Conservation (phyloP, 2,797 vertebrate genomes). For the Craterocephalus amniculus region DNA sequence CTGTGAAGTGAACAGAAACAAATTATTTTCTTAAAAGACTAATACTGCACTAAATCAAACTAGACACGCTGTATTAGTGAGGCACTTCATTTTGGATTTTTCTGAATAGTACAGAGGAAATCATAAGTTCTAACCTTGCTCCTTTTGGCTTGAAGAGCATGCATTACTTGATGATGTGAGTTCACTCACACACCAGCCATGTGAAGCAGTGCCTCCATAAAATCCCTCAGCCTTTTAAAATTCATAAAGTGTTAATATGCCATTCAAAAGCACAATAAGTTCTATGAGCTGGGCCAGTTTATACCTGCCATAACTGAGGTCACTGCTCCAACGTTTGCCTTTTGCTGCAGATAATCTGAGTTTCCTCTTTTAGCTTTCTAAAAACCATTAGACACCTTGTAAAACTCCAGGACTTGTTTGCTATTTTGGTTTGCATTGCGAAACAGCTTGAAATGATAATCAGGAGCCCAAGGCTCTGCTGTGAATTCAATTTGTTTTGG, state of each 20-base stretch:
- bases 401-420: slow-evolving; percentile 44
- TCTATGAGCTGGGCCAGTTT: slow-evolving; percentile 24
- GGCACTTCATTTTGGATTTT: slow-evolving; percentile 1
- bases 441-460: slow-evolving; percentile 66
- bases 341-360: slow-evolving; percentile 40
- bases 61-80: slow-evolving; percentile 18
- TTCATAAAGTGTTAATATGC: slow-evolving; percentile 66
- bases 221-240: slow-evolving; percentile 53
- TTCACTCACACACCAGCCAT: slow-evolving; percentile 53
- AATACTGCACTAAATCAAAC: slow-evolving; percentile 15
- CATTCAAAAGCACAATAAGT: slow-evolving; percentile 53
- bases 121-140: slow-evolving; percentile 39
- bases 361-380: slow-evolving; percentile 41
- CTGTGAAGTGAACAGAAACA: not conserved
- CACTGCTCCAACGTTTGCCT: slow-evolving; percentile 14
- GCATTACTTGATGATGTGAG: slow-evolving; percentile 43
- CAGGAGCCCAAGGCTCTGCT: slow-evolving; percentile 23
- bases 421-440: slow-evolving; percentile 53
- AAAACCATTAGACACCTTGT: slow-evolving; percentile 57
- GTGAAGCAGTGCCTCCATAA: slow-evolving; percentile 54
- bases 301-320: slow-evolving; percentile 41
- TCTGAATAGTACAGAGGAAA: slow-evolving; percentile 40
- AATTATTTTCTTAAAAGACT: slow-evolving; percentile 10
- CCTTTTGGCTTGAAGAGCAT: slow-evolving; percentile 30
- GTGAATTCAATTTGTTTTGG: slow-evolving; percentile 43